Conservation (phyloP, 2,888 invertebrate genomes). For the Sinodicranocentrus sp. region DNA sequence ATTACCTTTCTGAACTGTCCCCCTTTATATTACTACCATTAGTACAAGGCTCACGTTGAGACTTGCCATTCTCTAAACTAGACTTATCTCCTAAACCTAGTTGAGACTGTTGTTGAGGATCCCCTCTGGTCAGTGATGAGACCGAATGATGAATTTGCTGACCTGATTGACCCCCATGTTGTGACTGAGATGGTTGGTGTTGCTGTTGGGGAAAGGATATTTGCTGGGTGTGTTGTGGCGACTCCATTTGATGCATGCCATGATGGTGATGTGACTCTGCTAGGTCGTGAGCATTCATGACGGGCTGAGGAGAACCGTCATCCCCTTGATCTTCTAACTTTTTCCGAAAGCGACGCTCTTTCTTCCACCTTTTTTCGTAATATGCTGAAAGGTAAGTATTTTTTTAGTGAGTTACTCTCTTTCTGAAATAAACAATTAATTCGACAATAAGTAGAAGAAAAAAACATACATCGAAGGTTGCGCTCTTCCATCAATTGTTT, state of each 20-base stretch:
- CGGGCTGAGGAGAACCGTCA: conserved; percentile 65
- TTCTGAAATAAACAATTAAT: neutral
- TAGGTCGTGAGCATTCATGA: conserved; percentile 67
- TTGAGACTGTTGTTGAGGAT: conserved; percentile 63
- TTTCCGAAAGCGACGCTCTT: conserved; percentile 91
- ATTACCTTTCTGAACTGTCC: conserved; percentile 76
- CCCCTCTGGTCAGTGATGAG: conserved; percentile 63
- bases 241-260: conserved; percentile 47
- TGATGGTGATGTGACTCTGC: conserved; percentile 70
- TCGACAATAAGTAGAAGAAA: neutral
- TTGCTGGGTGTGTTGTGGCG: conserved; percentile 64
- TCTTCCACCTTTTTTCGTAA: conserved; percentile 93
- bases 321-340: conserved; percentile 83
- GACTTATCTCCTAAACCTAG: conserved; percentile 61
- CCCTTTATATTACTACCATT: conserved; percentile 75
- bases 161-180: conserved; percentile 58
- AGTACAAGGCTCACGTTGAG: conserved; percentile 74
- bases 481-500: conserved; percentile 96
- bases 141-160: conserved; percentile 64
- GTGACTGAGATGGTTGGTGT: conserved; percentile 60
- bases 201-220: conserved; percentile 65
- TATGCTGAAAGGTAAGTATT: conserved; percentile 88
- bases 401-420: neutral
- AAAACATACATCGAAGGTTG: conserved; percentile 93
- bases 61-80: conserved; percentile 71